Conservation (phyloP, 2,797 vertebrate genomes). For the Iguana delicatissima region DNA sequence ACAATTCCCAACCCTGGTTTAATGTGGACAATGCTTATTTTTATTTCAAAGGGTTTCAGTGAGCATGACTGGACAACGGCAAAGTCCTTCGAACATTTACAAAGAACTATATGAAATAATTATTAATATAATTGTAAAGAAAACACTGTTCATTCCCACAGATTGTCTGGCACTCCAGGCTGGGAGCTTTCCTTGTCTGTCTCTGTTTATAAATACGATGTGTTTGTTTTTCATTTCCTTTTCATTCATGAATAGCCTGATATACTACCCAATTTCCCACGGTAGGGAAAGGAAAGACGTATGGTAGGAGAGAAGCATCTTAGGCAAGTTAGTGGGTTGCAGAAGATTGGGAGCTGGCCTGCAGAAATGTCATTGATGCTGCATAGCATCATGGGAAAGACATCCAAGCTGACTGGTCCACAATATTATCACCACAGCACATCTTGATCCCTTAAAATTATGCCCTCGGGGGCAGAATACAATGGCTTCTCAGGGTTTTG, state of each 20-base stretch:
- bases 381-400: neutral
- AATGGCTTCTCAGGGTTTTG: neutral
- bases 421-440: neutral
- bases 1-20: no score
- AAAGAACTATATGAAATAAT: constrained; percentile 15
- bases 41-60: neutral
- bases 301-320: neutral
- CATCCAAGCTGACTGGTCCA: neutral
- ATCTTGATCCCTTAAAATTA: neutral
- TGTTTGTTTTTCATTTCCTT: constrained; percentile 43
- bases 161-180: constrained; percentile 22
- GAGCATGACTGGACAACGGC: neutral
- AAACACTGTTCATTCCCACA: constrained; percentile 26
- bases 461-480: neutral
- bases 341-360: neutral
- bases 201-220: constrained; percentile 29
- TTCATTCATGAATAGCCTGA: constrained; percentile 27
- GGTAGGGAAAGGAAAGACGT: neutral
- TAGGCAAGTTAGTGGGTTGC: neutral
- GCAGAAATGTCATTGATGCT: neutral
- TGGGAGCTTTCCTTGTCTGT: constrained; percentile 15
- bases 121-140: constrained; percentile 28
- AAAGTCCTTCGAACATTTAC: neutral
- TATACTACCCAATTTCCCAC: constrained; percentile 10
- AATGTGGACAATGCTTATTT: neutral